Evolutionary conservation across 2,113 vertebrate genomes (phyloP).

Genomic region (Motacilla tschutschensis): DNA sequence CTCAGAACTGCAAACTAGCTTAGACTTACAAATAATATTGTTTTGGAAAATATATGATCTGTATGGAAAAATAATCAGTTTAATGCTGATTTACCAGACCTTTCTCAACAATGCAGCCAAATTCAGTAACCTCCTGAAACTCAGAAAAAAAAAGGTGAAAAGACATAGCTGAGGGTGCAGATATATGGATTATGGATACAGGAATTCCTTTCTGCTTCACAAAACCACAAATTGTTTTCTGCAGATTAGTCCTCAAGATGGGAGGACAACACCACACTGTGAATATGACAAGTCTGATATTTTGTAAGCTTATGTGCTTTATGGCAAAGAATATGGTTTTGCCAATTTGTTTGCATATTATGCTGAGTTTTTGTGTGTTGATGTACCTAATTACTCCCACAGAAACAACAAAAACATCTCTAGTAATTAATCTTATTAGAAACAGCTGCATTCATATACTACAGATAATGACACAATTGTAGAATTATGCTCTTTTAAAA

Average conservation of each 20-base stretch:
- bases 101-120: not conserved
- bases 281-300: not conserved
- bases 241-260: not conserved
- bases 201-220: not conserved
- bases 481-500: not conserved
- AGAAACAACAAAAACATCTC: not conserved
- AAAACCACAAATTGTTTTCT: not conserved
- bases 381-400: not conserved
- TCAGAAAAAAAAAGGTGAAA: not conserved
- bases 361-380: not conserved
- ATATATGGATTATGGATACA: not conserved
- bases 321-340: not conserved
- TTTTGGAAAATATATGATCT: not conserved
- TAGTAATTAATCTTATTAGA: not conserved
- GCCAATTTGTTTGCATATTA: not conserved
- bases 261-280: not conserved
- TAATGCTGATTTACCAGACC: not conserved
- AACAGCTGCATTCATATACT: not conserved
- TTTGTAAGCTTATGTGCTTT: not conserved
- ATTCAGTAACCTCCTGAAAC: not conserved
- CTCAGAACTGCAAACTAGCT: not conserved
- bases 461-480: not conserved
- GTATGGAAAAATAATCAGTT: not conserved
- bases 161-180: not conserved
- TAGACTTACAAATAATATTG: not conserved